A percentile compares a stretch with the other conserved stretches of the same genome.
Evolutionary conservation across 2,888 invertebrate genomes (phyloP).

Genomic region (Dermolepida albohirtum): DNA sequence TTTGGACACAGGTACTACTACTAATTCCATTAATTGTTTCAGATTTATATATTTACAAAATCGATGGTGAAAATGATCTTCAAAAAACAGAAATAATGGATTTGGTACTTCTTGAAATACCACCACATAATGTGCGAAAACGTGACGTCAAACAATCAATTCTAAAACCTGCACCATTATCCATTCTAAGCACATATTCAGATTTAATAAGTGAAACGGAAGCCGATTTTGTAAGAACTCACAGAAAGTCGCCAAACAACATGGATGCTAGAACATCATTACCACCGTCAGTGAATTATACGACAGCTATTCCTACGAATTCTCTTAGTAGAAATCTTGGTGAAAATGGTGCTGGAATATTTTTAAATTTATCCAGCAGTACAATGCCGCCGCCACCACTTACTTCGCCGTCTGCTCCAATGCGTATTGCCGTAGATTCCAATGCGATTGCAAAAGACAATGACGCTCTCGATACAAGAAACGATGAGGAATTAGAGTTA

Average conservation of each 20-base stretch:
- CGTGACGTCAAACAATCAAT: slow-evolving; percentile 15
- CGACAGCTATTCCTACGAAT: slow-evolving; percentile 24
- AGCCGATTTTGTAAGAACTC: slow-evolving; percentile 3
- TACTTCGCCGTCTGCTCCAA: background rate
- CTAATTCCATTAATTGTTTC: slow-evolving; percentile 24
- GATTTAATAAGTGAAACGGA: background rate
- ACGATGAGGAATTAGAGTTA: slow-evolving; percentile 19
- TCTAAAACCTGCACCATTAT: background rate
- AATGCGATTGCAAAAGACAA: slow-evolving; percentile 30
- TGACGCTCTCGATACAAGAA: slow-evolving; percentile 17
- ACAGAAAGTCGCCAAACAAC: slow-evolving; percentile 15
- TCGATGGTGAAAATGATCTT: slow-evolving; percentile 25
- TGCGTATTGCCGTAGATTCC: slow-evolving; percentile 6
- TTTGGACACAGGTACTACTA: background rate
- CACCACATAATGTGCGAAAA: slow-evolving; percentile 20
- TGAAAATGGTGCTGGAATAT: slow-evolving; percentile 67
- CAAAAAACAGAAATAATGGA: slow-evolving; percentile 11
- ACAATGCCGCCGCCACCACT: slow-evolving; percentile 1
- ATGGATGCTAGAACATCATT: slow-evolving; percentile 22
- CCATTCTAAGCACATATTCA: no score
- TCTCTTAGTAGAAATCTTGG: slow-evolving; percentile 60
- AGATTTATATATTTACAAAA: slow-evolving; percentile 39
- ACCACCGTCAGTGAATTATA: slow-evolving; percentile 9
- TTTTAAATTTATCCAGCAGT: slow-evolving; percentile 8
- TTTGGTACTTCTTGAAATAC: slow-evolving; percentile 8